Percentiles rank a stretch among this genome's conserved stretches.
phyloP scores from a whole-genome alignment of 2,797 vertebrate species.

The Echiichthys vipera region DNA sequence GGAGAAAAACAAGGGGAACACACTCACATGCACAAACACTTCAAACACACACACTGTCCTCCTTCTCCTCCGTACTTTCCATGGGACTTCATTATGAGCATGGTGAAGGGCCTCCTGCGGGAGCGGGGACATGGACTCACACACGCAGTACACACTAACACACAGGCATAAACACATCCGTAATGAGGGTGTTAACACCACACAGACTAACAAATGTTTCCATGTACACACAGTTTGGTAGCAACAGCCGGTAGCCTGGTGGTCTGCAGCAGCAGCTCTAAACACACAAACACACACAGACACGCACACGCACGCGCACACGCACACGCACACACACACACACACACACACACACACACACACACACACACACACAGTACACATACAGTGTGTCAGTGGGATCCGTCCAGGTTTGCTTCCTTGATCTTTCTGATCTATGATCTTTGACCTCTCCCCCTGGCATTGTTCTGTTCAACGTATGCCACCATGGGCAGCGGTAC shows the following conservation, averaged over 20 bases:
- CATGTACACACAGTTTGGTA: conserved; percentile 9
- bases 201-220: conserved; percentile 29
- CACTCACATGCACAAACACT: conserved; percentile 16
- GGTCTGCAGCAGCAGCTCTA: not conserved
- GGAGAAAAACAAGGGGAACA: conserved; percentile 81
- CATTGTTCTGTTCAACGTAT: too few relatives aligned
- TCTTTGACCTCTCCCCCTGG: not conserved
- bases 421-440: not conserved
- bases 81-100: conserved; percentile 82
- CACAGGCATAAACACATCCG: conserved; percentile 41
- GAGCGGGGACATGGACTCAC: conserved; percentile 61
- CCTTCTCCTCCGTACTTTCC: conserved; percentile 35
- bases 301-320: not conserved
- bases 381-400: not conserved
- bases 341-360: not conserved
- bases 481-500: too few relatives aligned
- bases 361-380: not conserved
- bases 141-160: conserved; percentile 34
- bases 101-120: conserved; percentile 75
- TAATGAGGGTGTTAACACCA: conserved; percentile 4
- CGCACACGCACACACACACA: not conserved
- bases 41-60: conserved; percentile 4
- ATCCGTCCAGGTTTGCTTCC: not conserved
- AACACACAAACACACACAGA: not conserved
- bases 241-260: conserved; percentile 10